Evolutionary conservation across 2,113 vertebrate species (phyloP), one percentile per base, ranked within the genome.

Genomic region (Damaliscus lunatus): DNA sequence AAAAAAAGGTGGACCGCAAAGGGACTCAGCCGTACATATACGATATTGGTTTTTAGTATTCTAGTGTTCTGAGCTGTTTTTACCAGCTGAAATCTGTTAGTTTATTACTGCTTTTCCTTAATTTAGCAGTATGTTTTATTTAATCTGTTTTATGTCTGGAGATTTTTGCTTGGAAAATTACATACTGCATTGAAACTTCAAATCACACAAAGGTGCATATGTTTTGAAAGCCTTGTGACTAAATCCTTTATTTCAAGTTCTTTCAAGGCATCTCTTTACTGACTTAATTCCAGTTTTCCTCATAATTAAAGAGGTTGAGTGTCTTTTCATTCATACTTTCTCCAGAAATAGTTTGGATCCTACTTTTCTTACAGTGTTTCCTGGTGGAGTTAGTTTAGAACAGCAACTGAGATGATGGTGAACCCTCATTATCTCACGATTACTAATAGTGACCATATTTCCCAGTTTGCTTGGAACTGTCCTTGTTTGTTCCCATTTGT

Each of bases 161-260:
- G 31, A 29, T 91, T 82, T 23, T 82, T 23, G 33, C 27, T 60
- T 74, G 33, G 55, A 95, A 81, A 87, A 71, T 67, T 86, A 94
- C n/a, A 86, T 25, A 78, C 53, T 85, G 40, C 33, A 67, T 77
- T 96, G n/a, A 25, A 85, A 82, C 67, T 74, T 86, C 91, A 84
- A 83, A 85, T 94, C 50, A 88, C 67, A 96, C 43, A 90, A 71
- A 96, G 36, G 31, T 64, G 27, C 36, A 6, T 4, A 19, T 88
- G 64, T 60, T 97, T 92, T 90, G 88, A 88, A 92, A 96, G 59
- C 27, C 52, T 92, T 92, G 64, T 97, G 84, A 59, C 48, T 64
- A 60, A 43, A 86, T 92, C 19, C n/a, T 86, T 95, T 74, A 36
- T 81, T 67, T 94, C 46, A 85, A 57, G 57, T 77, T 33, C 14